Conservation (phyloP, 1,140 invertebrate species). For the Heliothis subflexa region DNA sequence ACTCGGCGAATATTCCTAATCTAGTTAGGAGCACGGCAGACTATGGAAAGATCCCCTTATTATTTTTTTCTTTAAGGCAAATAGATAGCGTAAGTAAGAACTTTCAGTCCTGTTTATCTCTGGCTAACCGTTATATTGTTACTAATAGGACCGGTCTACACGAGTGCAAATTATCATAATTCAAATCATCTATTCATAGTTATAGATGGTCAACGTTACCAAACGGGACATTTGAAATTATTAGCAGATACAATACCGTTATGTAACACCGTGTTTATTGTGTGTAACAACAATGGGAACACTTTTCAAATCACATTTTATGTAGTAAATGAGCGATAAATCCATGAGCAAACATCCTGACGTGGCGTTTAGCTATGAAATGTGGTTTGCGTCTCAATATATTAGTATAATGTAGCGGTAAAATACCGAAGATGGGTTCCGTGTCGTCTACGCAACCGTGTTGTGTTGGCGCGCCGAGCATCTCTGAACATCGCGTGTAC, state of each 20-base stretch:
- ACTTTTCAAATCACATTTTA: background rate
- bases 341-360: background rate
- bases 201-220: background rate
- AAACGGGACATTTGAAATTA: background rate
- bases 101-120: background rate
- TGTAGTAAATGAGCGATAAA: background rate
- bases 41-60: no score
- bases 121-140: background rate
- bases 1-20: background rate
- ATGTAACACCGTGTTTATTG: no score
- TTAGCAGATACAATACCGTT: no score
- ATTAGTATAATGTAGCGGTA: conserved; percentile 15
- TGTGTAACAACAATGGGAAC: no score
- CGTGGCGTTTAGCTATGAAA: conserved; percentile 1
- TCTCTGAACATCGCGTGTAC: conserved; percentile 37
- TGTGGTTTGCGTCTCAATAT: background rate
- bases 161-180: conserved; percentile 3
- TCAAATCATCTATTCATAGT: conserved; percentile 4
- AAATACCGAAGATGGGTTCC: conserved; percentile 13
- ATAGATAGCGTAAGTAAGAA: background rate
- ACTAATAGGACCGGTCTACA: conserved; percentile 3
- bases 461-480: conserved; percentile 8
- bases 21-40: background rate
- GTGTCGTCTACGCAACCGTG: background rate
- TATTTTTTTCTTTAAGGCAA: no score